phyloP scores from a whole-genome alignment of 2,888 invertebrate genomes.

The Dryococelus australis region DNA sequence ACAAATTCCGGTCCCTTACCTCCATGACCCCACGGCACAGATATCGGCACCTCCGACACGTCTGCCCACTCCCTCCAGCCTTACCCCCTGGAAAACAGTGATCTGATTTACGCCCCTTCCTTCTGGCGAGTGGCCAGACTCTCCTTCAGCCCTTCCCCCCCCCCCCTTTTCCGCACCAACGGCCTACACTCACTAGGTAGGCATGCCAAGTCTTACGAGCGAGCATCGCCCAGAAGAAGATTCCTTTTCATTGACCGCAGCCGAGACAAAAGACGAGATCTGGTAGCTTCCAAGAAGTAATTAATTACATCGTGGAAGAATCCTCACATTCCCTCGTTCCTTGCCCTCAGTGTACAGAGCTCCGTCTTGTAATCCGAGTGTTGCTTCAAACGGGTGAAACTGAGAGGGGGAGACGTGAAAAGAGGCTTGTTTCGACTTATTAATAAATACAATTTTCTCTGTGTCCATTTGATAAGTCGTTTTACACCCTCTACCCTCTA shows the following conservation, averaged over 20 bases:
- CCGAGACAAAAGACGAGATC: background rate
- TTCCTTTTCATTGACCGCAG: background rate
- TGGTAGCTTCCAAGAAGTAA: background rate
- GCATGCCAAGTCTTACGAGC: background rate
- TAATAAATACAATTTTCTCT: too few relatives aligned
- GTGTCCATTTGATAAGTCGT: too few relatives aligned
- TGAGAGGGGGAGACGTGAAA: too few relatives aligned
- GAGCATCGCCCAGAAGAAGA: background rate
- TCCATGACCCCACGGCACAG: background rate
- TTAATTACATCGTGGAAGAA: background rate
- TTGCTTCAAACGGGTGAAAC: too few relatives aligned
- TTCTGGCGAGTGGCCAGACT: background rate
- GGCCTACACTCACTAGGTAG: background rate
- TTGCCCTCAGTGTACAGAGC: too few relatives aligned
- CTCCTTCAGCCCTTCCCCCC: too few relatives aligned
- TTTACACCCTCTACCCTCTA: too few relatives aligned
- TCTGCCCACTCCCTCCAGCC: background rate
- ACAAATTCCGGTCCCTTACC: too few relatives aligned
- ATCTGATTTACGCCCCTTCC: slow-evolving; percentile 2
- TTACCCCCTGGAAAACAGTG: background rate
- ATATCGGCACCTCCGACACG: background rate
- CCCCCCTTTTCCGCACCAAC: too few relatives aligned
- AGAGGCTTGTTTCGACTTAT: too few relatives aligned
- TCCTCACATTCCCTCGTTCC: background rate
- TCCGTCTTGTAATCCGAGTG: too few relatives aligned